phyloP scores from a whole-genome alignment of 2,113 vertebrate species.

The Lynx canadensis region DNA sequence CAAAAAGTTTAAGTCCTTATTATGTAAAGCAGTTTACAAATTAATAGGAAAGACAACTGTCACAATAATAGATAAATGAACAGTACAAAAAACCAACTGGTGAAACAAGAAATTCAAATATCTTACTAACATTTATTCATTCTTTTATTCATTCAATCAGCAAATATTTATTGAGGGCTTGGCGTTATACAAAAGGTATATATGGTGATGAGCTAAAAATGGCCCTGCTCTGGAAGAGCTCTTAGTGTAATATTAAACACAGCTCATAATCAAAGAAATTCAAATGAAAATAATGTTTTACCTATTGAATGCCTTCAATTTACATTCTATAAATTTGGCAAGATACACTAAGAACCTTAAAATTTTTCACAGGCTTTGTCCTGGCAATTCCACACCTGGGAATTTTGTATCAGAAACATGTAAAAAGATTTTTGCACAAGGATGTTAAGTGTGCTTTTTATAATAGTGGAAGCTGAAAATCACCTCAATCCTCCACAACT shows the following conservation, averaged over 20 bases:
- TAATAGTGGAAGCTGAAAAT: not conserved
- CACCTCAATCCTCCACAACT: not conserved
- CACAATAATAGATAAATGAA: not conserved
- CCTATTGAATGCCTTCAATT: not conserved
- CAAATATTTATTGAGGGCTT: not conserved
- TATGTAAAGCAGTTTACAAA: not conserved
- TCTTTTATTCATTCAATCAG: not conserved
- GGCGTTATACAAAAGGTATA: not conserved
- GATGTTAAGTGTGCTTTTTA: not conserved
- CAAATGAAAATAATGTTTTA: not conserved
- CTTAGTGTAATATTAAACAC: not conserved
- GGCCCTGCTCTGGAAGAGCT: not conserved
- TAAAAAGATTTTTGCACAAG: not conserved
- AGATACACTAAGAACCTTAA: not conserved
- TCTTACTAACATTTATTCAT: not conserved
- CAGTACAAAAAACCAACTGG: not conserved
- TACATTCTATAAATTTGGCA: not conserved
- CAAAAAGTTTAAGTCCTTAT: not conserved
- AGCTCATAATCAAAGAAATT: not conserved
- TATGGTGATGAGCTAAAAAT: not conserved
- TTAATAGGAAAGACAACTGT: not conserved
- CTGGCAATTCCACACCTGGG: not conserved
- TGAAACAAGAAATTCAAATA: conserved; percentile 24
- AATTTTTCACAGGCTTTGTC: not conserved
- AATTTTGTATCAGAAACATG: not conserved